Evolutionary conservation across 1,140 invertebrate genomes (phyloP), one percentile per base, ranked within the genome.

Genomic region (Rhagoletis pomonella): DNA sequence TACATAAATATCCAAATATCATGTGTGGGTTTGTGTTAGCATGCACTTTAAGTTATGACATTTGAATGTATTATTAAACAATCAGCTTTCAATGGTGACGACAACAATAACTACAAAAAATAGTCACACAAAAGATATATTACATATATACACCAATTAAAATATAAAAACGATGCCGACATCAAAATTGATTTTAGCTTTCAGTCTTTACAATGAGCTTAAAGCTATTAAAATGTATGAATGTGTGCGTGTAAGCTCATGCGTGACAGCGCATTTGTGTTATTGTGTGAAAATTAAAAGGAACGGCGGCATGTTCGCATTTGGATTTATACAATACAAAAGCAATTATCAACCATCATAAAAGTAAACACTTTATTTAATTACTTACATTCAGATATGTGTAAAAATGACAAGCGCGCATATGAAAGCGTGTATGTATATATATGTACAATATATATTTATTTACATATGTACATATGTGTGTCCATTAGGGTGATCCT

Each of bases 351-450:
- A 81, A 81, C n/a, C 47, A 81, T 7, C 47, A 81, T 73, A 73
- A 73, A 73, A 73, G 67, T 17, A 73, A 73, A 73, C 73, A 81
- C 73, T 81, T 81, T 81, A 81, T 81, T 81, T 81, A 81, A 81
- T 81, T 81, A 81, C 73, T 81, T 81, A 81, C 73, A 47, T 47
- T 9, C 12, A 42, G 17, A 29, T 42, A 69, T 44, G 10, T 55
- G 29, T 55, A 81, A 73, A 73, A 73, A 14, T 44, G 5, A 42
- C 29, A 2, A 4, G 14, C 39, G 17, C 7, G 5, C 12, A 5
- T 12, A 29, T 65, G 64, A 29, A 29, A n/a, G 42, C 44, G 67
- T 73, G 39, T 17, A 3, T 42, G 67, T 73, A 17, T 47, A n/a
- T 39, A 44, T 62, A 14, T 62, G 60, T 62, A 17, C 17, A 62